Base-by-base conservation (phyloP, 2,797 vertebrate genomes). In the Mormyrus proboscirostris region DNA sequence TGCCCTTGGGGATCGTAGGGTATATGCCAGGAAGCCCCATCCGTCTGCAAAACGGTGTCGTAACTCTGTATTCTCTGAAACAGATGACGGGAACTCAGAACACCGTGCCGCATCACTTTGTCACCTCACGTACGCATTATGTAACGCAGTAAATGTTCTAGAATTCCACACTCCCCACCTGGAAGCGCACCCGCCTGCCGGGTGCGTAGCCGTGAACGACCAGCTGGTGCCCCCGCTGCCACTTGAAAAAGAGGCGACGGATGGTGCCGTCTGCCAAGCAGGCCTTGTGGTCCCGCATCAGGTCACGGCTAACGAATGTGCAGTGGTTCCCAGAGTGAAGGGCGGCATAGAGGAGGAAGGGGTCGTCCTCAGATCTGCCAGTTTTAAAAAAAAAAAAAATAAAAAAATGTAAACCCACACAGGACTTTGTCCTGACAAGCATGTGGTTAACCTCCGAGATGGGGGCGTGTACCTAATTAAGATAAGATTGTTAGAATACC, bases 211-310 rank as follows among this genome's bases (percentile, higher is more conserved):
- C 91, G 0, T 5, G 88, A 86, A 97, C 65, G 0, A 92, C 96
- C 59, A 99, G 92, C 92, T 99, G 98, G 93, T 99, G 98, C 25
- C 98, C 98, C 49, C 97, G 96, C 93, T 99, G 99, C 98, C 99
- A 99, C 92, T 99, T 99, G 89, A 98, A 98, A 94, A 99, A 99
- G 8, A 99, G 96, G 0, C 92, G 96, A 50, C 95, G 95, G 0
- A 94, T 95, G 90, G 91, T 88, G 0, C 53, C 92, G 51, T 97
- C 96, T 0, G 95, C 88, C 57, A 99, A 93, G 92, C 97, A 97
- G 88, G 98, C 98, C 93, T 98, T 99, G 95, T 99, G 99, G 93
- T 99, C 98, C 92, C 98, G 96, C 95, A 99, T 95, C 90, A 99
- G 95, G 93, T 99, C 98, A 59, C 95, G 95, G 7, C 97, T 98